Evolutionary conservation across 2,797 vertebrate species (phyloP).

Genomic region (Urocyon cinereoargenteus): DNA sequence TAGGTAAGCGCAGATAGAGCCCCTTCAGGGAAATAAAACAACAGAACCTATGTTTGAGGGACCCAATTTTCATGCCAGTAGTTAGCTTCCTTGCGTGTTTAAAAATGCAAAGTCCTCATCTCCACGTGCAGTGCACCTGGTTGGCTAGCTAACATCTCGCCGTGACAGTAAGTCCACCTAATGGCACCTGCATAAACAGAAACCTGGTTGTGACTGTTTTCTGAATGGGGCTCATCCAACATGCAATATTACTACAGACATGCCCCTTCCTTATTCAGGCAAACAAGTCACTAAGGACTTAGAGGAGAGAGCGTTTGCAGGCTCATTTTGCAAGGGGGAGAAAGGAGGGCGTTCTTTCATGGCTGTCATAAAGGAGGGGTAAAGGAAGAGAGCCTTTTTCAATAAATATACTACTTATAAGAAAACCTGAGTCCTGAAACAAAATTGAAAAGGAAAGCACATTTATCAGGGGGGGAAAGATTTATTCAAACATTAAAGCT

Average conservation of each 20-base stretch:
- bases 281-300: not conserved
- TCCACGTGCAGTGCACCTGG: not conserved
- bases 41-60: not conserved
- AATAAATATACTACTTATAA: conserved; percentile 51
- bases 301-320: not conserved
- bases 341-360: not conserved
- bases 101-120: conserved; percentile 19
- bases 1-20: not conserved
- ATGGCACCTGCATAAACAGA: conserved; percentile 49
- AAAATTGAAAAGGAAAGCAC: conserved; percentile 45
- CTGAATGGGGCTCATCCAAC: conserved; percentile 18
- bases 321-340: not conserved
- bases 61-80: not conserved
- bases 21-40: not conserved
- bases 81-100: conserved; percentile 10
- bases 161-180: not conserved
- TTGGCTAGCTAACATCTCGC: conserved; percentile 12
- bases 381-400: conserved; percentile 8
- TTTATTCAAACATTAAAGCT: conserved; percentile 55
- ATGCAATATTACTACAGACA: not conserved
- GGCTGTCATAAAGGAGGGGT: not conserved
- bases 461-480: conserved; percentile 34
- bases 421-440: conserved; percentile 49
- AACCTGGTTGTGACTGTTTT: conserved; percentile 26
- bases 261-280: not conserved